Percentiles rank a stretch among this genome's conserved stretches.
phyloP scores from a whole-genome alignment of 1,140 invertebrate species.

The Ladona fulva region DNA sequence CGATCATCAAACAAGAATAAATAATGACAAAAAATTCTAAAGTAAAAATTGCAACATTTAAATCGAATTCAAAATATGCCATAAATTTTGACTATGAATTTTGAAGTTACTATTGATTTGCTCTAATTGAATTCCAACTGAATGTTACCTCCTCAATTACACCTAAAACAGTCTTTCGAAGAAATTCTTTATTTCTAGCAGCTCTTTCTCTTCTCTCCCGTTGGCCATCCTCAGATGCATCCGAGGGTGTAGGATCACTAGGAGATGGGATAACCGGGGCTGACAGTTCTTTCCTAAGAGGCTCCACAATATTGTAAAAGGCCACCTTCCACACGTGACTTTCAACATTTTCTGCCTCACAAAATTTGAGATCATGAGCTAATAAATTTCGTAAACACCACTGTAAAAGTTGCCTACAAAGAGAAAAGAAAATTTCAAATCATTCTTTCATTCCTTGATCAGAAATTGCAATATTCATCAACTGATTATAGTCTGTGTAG shows the following conservation, averaged over 20 bases:
- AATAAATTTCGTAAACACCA: constrained; percentile 63
- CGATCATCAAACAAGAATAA: too few relatives aligned
- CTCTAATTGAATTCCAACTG: too few relatives aligned
- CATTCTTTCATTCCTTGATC: constrained; percentile 19
- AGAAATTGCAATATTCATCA: background rate
- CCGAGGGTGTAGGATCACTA: constrained; percentile 30
- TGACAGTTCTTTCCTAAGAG: constrained; percentile 55
- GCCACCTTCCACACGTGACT: constrained; percentile 86
- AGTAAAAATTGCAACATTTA: too few relatives aligned
- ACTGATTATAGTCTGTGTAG: background rate
- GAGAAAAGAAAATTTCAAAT: constrained; percentile 19
- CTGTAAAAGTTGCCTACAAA: constrained; percentile 49
- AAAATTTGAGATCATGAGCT: constrained; percentile 75
- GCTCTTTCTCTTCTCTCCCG: background rate
- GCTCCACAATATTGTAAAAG: constrained; percentile 85
- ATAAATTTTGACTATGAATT: too few relatives aligned
- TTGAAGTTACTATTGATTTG: too few relatives aligned
- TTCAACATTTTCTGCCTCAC: constrained; percentile 79
- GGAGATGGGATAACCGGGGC: constrained; percentile 39
- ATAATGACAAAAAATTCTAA: too few relatives aligned
- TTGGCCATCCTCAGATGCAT: background rate
- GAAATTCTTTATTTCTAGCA: constrained; percentile 42
- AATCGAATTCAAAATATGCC: too few relatives aligned
- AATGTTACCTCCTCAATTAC: constrained; percentile 60
- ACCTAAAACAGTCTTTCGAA: constrained; percentile 55